Conservation (phyloP, 2,113 vertebrate species). For the Anhinga anhinga region DNA sequence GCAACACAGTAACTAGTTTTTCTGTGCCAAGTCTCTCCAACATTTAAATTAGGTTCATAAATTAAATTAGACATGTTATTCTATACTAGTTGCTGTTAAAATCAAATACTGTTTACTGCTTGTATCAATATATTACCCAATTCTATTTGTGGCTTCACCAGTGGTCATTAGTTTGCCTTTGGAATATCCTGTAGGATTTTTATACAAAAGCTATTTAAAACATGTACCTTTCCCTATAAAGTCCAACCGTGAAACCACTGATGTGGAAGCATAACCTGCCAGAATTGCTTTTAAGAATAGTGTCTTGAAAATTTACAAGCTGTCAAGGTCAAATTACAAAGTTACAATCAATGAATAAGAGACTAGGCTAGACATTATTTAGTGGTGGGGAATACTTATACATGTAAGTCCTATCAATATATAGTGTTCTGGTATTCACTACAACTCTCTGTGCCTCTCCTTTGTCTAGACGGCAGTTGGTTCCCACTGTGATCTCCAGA, state of each 20-base stretch:
- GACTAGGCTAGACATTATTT: neutral
- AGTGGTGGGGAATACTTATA: neutral
- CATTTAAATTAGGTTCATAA: slow-evolving; percentile 17
- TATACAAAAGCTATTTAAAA: neutral
- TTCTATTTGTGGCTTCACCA: slow-evolving; percentile 7
- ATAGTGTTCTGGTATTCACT: neutral
- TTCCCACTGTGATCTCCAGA: neutral
- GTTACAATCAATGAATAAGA: neutral
- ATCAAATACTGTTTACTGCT: slow-evolving; percentile 15
- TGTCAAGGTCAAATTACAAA: neutral
- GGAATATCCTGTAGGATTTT: neutral
- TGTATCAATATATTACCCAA: neutral
- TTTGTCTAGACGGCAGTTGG: neutral
- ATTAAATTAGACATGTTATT: slow-evolving; percentile 43
- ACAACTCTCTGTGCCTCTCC: neutral
- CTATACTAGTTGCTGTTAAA: slow-evolving; percentile 13
- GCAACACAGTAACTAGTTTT: neutral
- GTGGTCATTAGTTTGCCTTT: slow-evolving; percentile 14
- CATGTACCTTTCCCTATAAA: neutral
- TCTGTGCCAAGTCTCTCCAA: neutral
- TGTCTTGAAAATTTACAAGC: neutral
- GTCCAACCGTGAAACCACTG: neutral
- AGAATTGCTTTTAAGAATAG: neutral
- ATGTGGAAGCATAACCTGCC: neutral
- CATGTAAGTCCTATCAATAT: neutral